Conservation (phyloP, 2,113 vertebrate genomes). For the Speoplatyrhinus poulsoni region DNA sequence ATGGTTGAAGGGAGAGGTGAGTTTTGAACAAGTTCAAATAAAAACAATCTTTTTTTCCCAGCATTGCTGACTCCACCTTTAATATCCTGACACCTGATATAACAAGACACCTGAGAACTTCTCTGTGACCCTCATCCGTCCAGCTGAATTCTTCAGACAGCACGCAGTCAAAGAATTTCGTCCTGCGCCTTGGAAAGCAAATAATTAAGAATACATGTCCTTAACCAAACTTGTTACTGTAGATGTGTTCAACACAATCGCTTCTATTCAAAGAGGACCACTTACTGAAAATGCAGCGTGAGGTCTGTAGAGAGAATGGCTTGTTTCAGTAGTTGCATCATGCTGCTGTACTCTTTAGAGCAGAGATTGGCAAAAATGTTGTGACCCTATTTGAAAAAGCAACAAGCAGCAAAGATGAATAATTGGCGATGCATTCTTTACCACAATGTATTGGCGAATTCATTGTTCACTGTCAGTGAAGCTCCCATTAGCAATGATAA, state of each 20-base stretch:
- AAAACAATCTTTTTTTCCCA: no score
- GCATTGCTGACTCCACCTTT: no score
- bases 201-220: slow-evolving; percentile 29
- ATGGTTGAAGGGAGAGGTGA: no score
- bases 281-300: slow-evolving; percentile 82
- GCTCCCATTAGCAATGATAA: slow-evolving; percentile 56
- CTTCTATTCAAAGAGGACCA: slow-evolving; percentile 7
- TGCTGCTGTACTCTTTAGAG: slow-evolving; percentile 81
- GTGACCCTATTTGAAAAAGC: slow-evolving; percentile 72
- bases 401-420: slow-evolving; percentile 12
- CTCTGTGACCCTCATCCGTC: slow-evolving; percentile 74
- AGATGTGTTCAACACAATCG: neutral
- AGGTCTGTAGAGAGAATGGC: slow-evolving; percentile 83
- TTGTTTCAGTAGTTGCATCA: slow-evolving; percentile 83
- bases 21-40: no score
- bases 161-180: slow-evolving; percentile 75
- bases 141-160: slow-evolving; percentile 75
- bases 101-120: slow-evolving; percentile 69
- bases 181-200: slow-evolving; percentile 67
- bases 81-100: neutral
- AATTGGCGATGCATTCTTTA: slow-evolving; percentile 22
- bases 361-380: slow-evolving; percentile 82
- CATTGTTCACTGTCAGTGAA: slow-evolving; percentile 60
- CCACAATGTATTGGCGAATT: slow-evolving; percentile 42
- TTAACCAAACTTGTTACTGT: no score